These are phyloP conservation scores for Eumaeus atala DNA, from an alignment of 1,140 invertebrate genomes.

Conservation along the genomic window DNA sequence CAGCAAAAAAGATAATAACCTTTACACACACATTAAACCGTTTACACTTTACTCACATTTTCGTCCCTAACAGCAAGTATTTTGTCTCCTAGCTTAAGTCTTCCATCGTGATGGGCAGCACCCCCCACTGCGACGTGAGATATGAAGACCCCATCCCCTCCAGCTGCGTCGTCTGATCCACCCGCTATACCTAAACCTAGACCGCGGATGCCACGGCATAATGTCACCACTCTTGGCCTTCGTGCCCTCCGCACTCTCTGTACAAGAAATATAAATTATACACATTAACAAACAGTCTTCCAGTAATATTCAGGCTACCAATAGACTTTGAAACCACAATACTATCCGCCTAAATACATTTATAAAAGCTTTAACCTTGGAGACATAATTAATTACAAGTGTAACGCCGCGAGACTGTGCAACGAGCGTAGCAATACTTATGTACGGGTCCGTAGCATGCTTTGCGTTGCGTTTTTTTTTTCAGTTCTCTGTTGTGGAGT, in stretches of 20 bases:
- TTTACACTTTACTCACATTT: constrained; percentile 75
- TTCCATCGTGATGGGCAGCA: constrained; percentile 94
- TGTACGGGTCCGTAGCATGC: too few species aligned
- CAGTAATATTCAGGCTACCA: too few species aligned
- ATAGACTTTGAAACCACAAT: too few species aligned
- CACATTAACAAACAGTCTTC: constrained; percentile 4
- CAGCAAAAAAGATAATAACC: too few species aligned
- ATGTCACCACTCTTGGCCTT: constrained; percentile 51
- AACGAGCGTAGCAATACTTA: too few species aligned
- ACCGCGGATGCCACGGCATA: constrained; percentile 79
- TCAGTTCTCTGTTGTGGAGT: too few species aligned
- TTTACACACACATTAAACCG: too few species aligned
- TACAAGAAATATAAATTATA: constrained; percentile 1
- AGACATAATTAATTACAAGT: too few species aligned
- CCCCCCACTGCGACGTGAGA: constrained; percentile 98
- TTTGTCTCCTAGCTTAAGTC: constrained; percentile 94
- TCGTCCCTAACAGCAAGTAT: constrained; percentile 92
- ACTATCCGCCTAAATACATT: too few species aligned
- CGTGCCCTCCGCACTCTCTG: constrained; percentile 65
- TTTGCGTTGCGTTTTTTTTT: too few species aligned
- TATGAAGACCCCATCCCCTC: constrained; percentile 98
- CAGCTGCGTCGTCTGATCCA: constrained; percentile 96
- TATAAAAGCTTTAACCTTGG: too few species aligned
- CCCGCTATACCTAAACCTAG: constrained; percentile 97
- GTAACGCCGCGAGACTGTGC: too few species aligned